Evolutionary conservation across 2,797 vertebrate species (phyloP).

Genomic region (Babyrousa celebensis): DNA sequence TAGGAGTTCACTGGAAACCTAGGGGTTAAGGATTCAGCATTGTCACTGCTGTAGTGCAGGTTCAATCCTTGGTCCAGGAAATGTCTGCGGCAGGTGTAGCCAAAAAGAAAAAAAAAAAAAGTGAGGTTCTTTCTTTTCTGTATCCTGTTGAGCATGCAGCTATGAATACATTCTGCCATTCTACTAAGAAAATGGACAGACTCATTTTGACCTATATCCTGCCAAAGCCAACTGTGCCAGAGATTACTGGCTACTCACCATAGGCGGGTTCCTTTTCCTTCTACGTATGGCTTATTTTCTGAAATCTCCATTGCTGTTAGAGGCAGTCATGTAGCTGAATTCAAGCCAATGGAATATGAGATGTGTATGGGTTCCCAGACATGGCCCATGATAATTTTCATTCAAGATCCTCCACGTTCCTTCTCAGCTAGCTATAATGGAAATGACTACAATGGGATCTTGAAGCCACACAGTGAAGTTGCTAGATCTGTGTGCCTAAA

Average conservation of each 20-base stretch:
- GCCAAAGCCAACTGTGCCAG: background rate
- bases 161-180: constrained; percentile 10
- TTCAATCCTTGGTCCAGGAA: too few relatives aligned
- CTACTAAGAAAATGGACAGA: constrained; percentile 12
- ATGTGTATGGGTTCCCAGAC: background rate
- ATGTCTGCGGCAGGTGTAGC: too few relatives aligned
- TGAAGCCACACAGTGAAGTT: background rate
- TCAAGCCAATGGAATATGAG: constrained; percentile 13
- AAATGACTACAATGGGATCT: background rate
- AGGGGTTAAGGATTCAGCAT: too few relatives aligned
- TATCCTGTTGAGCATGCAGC: background rate
- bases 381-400: background rate
- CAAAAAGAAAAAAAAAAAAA: background rate
- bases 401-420: background rate
- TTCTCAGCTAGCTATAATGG: background rate
- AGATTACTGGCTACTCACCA: background rate
- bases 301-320: background rate
- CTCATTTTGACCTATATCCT: background rate
- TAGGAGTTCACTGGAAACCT: too few relatives aligned
- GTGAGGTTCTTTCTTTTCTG: background rate
- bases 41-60: too few relatives aligned
- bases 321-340: background rate
- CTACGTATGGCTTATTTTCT: background rate
- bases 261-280: background rate
- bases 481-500: background rate